Evolutionary conservation across 2,888 invertebrate species (phyloP), one percentile per base, ranked within the genome.

Genomic region (Drosophila macrospina): DNA sequence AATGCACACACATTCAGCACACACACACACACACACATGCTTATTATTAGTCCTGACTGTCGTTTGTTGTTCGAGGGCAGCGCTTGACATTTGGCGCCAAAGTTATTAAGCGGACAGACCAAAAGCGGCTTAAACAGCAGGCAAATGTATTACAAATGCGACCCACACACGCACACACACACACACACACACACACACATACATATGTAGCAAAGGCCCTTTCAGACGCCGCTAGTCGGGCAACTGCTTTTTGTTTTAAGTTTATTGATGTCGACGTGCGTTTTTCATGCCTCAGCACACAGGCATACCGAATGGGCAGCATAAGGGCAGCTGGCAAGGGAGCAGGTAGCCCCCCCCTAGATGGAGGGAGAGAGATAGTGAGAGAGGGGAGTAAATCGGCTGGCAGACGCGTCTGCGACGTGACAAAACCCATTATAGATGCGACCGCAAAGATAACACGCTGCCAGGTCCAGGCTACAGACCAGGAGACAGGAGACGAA

Each of bases 371-470:
- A 20, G 20, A 10, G 50, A 24, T 1, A 11, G 13, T 1, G 3
- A 37, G 26, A 11, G 11, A 26, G 5, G 15, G 6, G 20, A 28
- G 20, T 39, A 15, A 44, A 26, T 24, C 59, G 45, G 64, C 36
- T 54, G 61, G 63, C 87, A 81, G 82, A 73, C 84, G 80, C 76
- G 83, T 82, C 88, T 86, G 88, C 82, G 83, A 91, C 89, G 89
- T 91, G 91, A 91, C 91, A 91, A 91, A 91, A 91, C 87, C 91
- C 88, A 90, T 91, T 91, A 91, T 82, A 90, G 89, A 90, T 90
- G 85, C 80, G 81, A 87, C 82, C 80, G 71, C 89, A 87, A 82
- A 86, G 89, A 90, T 86, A 89, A 89, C 90, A 88, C 81, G 59
- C 77, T 66, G 71, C 72, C 80, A 70, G 69, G 47, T 55, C 26